Percentiles rank a stretch among this genome's conserved stretches.
These are phyloP conservation scores for Pyxicephalus adspersus DNA, from an alignment of 2,113 vertebrate species.

Conservation along the genomic window DNA sequence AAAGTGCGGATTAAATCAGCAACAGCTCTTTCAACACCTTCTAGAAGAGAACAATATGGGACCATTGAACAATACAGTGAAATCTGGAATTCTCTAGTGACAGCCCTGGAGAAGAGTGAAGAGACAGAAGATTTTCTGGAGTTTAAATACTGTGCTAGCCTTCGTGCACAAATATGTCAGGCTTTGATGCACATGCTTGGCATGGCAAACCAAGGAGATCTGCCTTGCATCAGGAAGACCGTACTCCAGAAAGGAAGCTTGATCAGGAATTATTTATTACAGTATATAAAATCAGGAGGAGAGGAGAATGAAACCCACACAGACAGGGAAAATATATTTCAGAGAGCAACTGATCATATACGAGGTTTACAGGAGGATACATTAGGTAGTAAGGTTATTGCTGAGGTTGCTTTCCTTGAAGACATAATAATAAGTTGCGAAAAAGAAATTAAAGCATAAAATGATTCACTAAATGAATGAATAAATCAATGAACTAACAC, in stretches of 20 bases:
- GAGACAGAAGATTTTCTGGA: conserved; percentile 91
- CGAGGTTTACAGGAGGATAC: conserved; percentile 62
- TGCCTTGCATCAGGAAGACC: conserved; percentile 68
- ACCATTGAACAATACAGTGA: conserved; percentile 73
- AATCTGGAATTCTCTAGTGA: conserved; percentile 85
- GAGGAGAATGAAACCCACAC: conserved; percentile 56
- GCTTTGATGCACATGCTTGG: conserved; percentile 85
- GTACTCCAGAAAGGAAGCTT: conserved; percentile 65
- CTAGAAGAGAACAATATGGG: conserved; percentile 78
- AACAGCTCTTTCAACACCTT: conserved; percentile 82
- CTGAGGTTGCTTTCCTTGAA: conserved; percentile 71
- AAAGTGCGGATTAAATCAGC: conserved; percentile 96
- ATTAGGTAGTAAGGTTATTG: conserved; percentile 50
- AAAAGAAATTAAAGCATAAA: conserved; percentile 43
- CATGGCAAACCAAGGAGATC: conserved; percentile 75
- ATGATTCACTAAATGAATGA: background rate
- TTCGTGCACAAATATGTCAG: conserved; percentile 84
- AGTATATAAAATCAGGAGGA: conserved; percentile 74
- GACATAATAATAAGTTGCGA: conserved; percentile 70
- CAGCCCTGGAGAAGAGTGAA: conserved; percentile 85
- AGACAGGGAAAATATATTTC: conserved; percentile 70
- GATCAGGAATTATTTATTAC: conserved; percentile 75
- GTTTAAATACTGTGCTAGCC: conserved; percentile 91
- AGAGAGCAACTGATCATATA: conserved; percentile 73
- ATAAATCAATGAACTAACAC: background rate